Evolutionary conservation across 1,140 invertebrate genomes (phyloP), one percentile per base, ranked within the genome.

Genomic region (Drosophila mauritiana): DNA sequence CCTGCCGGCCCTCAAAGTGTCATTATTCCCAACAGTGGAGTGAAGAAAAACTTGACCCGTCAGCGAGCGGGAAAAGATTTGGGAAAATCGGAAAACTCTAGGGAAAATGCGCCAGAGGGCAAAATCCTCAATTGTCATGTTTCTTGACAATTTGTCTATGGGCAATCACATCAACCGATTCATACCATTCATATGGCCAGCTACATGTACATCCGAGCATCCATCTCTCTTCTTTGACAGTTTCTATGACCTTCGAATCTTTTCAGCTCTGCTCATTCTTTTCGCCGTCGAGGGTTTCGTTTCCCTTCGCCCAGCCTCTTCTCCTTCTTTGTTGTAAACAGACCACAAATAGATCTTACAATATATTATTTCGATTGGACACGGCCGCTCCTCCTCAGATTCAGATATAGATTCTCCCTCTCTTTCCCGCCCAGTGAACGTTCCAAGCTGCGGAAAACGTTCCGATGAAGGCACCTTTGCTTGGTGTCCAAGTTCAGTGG

Each of bases 121-220:
- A 78, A 78, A 63, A 82, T 63, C 74, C 76, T 62, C 52, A 78
- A 73, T 57, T 67, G 58, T 73, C 43, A 22, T 58, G 45, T 56
- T 74, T 65, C 63, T 75, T 68, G 54, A 76, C 73, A 76, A 85
- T 85, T 85, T 85, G 78, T 88, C 82, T 65, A 64, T 75, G 72
- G 78, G 72, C 58, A 80, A 80, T 80, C 78, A 70, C 57, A 73
- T 63, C 78, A 61, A 80, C 79, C 67, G 55, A 70, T 70, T 56
- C 51, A 70, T 49, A 40, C 51, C 64, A 70, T 70, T 67, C 63
- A 67, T 67, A 67, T 63, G 63, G 36, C 45, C 53, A 68, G 20
- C 20, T 22, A 22, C 20, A 22, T 22, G 20, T 54, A 46, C 64
- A 69, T 17, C 51, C 51, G 25, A 31, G 25, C 55, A 80, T 80